Conservation (phyloP, 2,888 invertebrate genomes). For the Lissocephala sabroskyi region DNA sequence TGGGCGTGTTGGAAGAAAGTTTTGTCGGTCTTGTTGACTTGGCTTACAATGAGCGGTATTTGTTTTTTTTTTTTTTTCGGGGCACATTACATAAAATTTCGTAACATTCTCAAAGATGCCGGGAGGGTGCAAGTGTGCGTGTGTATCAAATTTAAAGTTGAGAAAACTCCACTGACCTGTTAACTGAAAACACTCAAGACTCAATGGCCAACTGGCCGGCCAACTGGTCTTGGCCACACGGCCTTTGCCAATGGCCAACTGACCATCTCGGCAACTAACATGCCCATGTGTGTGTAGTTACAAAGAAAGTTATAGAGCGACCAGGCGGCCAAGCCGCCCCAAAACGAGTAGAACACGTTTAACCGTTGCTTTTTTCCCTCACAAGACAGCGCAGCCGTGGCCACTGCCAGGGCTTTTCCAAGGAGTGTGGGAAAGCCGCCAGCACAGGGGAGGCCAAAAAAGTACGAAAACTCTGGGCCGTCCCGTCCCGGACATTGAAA, state of each 20-base stretch:
- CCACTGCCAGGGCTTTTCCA: conserved; percentile 22
- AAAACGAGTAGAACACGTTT: conserved; percentile 59
- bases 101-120: conserved; percentile 43
- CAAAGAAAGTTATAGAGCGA: conserved; percentile 59
- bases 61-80: conserved; percentile 33
- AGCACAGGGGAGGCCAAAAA: too few species aligned
- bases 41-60: conserved; percentile 13
- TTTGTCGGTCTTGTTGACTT: conserved; percentile 10
- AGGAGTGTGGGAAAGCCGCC: conserved; percentile 43
- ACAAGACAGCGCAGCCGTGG: conserved; percentile 13
- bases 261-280: too few species aligned
- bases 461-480: too few species aligned
- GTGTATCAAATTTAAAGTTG: conserved; percentile 50
- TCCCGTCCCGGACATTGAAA: too few species aligned
- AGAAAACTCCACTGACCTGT: conserved; percentile 64
- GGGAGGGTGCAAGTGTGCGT: not conserved
- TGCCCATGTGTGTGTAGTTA: conserved; percentile 4
- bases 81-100: conserved; percentile 63
- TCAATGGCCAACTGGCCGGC: too few species aligned
- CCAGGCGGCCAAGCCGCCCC: conserved; percentile 14
- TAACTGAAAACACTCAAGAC: conserved; percentile 56
- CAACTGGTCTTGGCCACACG: conserved; percentile 15
- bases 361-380: conserved; percentile 20
- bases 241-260: too few species aligned
- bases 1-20: conserved; percentile 45